phyloP scores from a whole-genome alignment of 2,888 invertebrate species.

The Cerastis leucographa region DNA sequence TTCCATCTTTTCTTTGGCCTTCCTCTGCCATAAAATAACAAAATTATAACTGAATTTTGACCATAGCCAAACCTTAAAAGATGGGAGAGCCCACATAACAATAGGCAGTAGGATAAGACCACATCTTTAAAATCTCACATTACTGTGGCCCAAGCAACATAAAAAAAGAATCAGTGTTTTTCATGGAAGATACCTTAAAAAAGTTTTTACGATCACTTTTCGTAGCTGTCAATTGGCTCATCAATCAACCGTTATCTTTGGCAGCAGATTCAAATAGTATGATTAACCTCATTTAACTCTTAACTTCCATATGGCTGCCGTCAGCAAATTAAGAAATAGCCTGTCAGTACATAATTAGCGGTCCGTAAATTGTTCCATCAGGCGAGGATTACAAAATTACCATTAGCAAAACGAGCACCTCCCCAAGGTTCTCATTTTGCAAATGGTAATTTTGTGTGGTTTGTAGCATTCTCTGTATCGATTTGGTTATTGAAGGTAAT shows the following conservation, averaged over 20 bases:
- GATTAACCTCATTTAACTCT: conserved; percentile 56
- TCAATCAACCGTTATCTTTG: conserved; percentile 63
- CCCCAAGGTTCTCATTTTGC: conserved; percentile 1
- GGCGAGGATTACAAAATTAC: not conserved
- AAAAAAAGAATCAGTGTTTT: not conserved
- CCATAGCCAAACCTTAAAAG: too few relatives aligned
- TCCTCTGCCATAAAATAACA: not conserved
- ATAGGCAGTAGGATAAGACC: not conserved
- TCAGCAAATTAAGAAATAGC: conserved; percentile 54
- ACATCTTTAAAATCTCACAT: not conserved
- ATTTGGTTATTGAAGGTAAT: conserved; percentile 1
- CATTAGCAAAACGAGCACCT: too few relatives aligned
- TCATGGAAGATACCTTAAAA: conserved; percentile 18
- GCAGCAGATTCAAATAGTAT: conserved; percentile 59
- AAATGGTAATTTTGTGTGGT: not conserved
- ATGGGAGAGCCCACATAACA: not conserved
- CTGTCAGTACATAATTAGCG: conserved; percentile 55
- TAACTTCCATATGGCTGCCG: conserved; percentile 37
- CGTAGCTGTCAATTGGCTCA: conserved; percentile 54
- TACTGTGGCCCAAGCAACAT: not conserved
- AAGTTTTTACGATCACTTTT: conserved; percentile 28
- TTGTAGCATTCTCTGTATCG: not conserved
- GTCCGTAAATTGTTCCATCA: conserved; percentile 33
- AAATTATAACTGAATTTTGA: not conserved
- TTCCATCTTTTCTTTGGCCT: too few relatives aligned